Base-by-base conservation (phyloP, 2,113 vertebrate genomes). In the Lota lota region DNA sequence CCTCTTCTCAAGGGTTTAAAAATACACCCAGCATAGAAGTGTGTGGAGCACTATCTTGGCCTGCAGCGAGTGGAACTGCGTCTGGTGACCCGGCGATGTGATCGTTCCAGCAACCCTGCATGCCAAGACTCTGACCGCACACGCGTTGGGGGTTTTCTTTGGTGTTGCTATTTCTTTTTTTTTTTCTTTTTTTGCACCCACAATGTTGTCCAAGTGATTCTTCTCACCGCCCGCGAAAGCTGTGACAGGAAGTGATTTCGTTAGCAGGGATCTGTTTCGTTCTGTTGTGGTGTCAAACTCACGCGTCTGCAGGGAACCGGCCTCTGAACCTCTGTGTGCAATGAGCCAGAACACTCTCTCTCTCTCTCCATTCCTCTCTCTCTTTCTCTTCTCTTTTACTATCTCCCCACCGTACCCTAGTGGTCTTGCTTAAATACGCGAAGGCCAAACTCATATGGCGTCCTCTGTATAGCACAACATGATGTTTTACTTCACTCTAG, bases 191-290 rank as follows among this genome's bases (percentile, higher is more conserved):
- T 14, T 14, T 18, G 53, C 12, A 1, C 2, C 53, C 15, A 24
- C 24, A 24, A 24, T 24, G 24, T 24, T 24, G 4, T 24, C 24
- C 2, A 4, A 24, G 24, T 54, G 53, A 4, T 54, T 6, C 18
- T 54, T 85, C 73, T 70, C 70, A 79, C 72, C 79, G 69, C 64
- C 54, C 36, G 36, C 24, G 70, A 36, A 78, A 87, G 85, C 72
- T 70, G 72, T 63, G 71, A 79, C 86, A 88, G 85, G 88, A 91
- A 90, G 85, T 83, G 77, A 83, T 82, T 83, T 83, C 74, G 83
- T 80, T 77, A 74, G 82, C 79, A 75, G 73, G 36, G 74, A 77
- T 77, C 67, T 60, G 63, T 78, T 84, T 83, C 80, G 84, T 84
- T 82, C 74, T 70, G 73, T 68, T 71, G 62, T 81, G 76, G 80